Base-by-base conservation (phyloP, 2,888 invertebrate genomes). In the Aphrophora alni region DNA sequence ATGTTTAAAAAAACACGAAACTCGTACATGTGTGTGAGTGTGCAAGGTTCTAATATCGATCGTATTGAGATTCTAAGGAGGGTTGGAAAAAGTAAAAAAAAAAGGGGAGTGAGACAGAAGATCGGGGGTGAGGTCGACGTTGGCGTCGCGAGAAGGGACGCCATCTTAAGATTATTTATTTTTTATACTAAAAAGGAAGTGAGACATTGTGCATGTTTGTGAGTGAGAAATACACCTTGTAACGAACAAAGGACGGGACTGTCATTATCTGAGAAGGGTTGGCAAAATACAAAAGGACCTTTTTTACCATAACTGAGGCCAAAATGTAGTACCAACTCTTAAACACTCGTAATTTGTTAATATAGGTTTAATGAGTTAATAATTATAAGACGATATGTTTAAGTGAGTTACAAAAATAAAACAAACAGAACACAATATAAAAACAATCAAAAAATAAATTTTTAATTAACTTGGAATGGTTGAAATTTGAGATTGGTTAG, bases 81-180 rank as follows among this genome's bases (percentile, higher is more conserved):
- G 74, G 77, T 51, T n/a, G 75, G 59, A 28, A 38, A 38, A 75
- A 33, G 26, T 51, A 71, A 75, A 80, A 70, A 75, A 70, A 69
- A 25, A 7, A 14, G 70, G 68, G 28, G 80, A n/a, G 72, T 68
- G 79, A n/a, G 25, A 44, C 44, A 14, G 44, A 44, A 44, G 44
- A 44, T 59, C 69, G 69, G 33, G 69, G 51, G 38, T 14, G 76
- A 70, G 21, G 70, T 24, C 25, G 59, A 59, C 76, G 68, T 12
- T 59, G 59, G 59, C 59, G 59, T 59, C 59, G 59, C n/a, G 59
- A 59, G 59, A 21, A 59, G 44, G 59, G 77, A 51, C 74, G 78
- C 74, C 74, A 74, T 79, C 78, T 79, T 79, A 73, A 74, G 74
- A 79, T 38, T 79, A 74, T 79, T 79, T 74, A 79, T 79, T 79